Percentiles rank a stretch among this genome's conserved stretches.
phyloP scores from a whole-genome alignment of 2,888 invertebrate genomes.

The Amphipoea oculea region DNA sequence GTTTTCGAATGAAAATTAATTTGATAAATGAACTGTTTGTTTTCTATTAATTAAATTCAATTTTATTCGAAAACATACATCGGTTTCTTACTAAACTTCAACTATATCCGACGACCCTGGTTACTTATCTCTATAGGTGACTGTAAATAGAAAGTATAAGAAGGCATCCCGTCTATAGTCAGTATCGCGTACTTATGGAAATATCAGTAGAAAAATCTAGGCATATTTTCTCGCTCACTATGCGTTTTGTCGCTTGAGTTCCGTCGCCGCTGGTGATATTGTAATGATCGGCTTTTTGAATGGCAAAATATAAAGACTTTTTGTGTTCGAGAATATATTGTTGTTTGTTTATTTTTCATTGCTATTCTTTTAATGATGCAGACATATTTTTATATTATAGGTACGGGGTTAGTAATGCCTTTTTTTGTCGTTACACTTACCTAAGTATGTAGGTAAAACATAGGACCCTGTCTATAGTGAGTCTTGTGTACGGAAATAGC shows the following conservation, averaged over 20 bases:
- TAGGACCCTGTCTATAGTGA: background rate
- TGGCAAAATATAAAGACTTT: background rate
- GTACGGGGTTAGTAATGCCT: background rate
- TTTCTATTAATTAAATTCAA: no score
- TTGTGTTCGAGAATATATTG: background rate
- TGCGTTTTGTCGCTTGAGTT: constrained; percentile 12
- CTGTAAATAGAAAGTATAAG: background rate
- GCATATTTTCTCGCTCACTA: constrained; percentile 4
- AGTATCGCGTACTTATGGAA: constrained; percentile 3
- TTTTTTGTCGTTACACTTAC: background rate
- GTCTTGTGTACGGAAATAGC: background rate
- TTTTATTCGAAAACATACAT: no score
- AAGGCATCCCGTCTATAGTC: background rate
- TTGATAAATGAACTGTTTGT: no score
- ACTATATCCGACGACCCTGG: no score
- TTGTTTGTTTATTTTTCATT: background rate
- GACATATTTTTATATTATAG: background rate
- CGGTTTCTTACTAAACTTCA: no score
- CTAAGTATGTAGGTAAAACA: background rate
- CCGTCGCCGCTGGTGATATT: background rate
- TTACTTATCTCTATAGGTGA: background rate
- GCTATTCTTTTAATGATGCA: background rate
- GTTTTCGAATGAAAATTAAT: no score
- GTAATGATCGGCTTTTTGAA: constrained; percentile 20
- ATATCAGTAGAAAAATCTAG: constrained; percentile 27